Base-by-base conservation (phyloP, 2,888 invertebrate species). In the Tromatobia lineatoria region DNA sequence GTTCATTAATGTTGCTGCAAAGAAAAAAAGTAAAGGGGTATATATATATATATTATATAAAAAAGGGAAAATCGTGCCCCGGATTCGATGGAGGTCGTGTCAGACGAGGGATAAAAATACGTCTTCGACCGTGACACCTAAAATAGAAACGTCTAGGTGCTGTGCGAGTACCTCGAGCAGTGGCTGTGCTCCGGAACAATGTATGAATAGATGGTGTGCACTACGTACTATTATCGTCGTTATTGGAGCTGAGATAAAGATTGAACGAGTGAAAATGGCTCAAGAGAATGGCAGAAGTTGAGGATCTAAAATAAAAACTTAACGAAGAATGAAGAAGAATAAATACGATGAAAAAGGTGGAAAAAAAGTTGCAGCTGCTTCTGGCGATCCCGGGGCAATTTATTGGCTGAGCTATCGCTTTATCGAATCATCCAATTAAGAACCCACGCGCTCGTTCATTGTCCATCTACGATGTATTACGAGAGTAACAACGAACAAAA, bases 391-490 rank as follows among this genome's bases (percentile, higher is more conserved):
- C 66, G 54, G 64, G 69, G 76, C 83, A 87, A 87, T 87, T 87
- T 80, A 86, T 77, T 66, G 73, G 34, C 11, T 74, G 67, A 82
- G 80, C 54, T 87, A 90, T 90, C 87, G 88, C 80, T 84, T 87
- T 86, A 82, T 81, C 87, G 88, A 90, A 90, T 90, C 89, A 88
- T 91, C 90, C 90, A 90, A 91, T 91, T 91, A 90, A 89, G 86
- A 84, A 82, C 90, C 89, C 88, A 91, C 91, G 89, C 88, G 70
- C 78, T 82, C 67, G 71, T 81, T 69, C 83, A 87, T 89, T 85
- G 86, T 89, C 76, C 80, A 81, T 85, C 70, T 52, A 70, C 71
- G 71, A 78, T 75, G 64, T 75, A 76, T 78, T 66, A 75, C 59
- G 70, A 57, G 52, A 52, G 74, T 61, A 78, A 75, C 77, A 20